These are phyloP conservation scores for Sternarchorhynchus goeldii DNA, from an alignment of 2,797 vertebrate genomes.

Conservation along the genomic window DNA sequence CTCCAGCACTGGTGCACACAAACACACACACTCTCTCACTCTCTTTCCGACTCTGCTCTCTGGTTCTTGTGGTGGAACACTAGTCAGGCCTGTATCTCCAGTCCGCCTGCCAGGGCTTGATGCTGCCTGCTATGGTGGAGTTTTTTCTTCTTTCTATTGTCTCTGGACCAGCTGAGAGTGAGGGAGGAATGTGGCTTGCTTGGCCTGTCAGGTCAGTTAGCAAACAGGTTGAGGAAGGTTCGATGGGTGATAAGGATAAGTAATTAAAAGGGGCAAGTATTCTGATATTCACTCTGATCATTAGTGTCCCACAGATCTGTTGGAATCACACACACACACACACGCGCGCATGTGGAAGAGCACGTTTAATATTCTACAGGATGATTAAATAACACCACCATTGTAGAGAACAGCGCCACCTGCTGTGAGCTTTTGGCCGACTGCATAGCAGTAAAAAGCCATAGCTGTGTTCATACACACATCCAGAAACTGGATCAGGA, in stretches of 20 bases:
- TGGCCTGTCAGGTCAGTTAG: neutral
- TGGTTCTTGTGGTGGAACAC: neutral
- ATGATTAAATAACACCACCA: too few relatives aligned
- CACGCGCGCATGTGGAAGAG: too few relatives aligned
- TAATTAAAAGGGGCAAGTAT: too few relatives aligned
- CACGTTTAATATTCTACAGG: too few relatives aligned
- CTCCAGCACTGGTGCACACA: conserved; percentile 28
- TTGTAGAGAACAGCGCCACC: too few relatives aligned
- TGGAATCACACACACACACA: too few relatives aligned
- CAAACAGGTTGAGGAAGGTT: neutral
- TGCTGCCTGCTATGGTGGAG: conserved; percentile 30
- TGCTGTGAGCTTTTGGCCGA: too few relatives aligned
- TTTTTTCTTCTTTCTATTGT: too few relatives aligned
- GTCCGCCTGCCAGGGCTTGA: conserved; percentile 50
- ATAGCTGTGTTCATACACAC: neutral
- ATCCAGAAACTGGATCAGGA: neutral
- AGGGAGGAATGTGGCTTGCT: conserved; percentile 51
- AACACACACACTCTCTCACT: neutral
- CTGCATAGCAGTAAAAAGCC: too few relatives aligned
- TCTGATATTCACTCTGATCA: too few relatives aligned
- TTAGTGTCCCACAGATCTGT: too few relatives aligned
- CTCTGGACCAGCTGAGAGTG: conserved; percentile 44
- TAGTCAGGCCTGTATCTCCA: conserved; percentile 57
- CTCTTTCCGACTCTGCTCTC: neutral
- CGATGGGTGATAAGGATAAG: too few relatives aligned